These are phyloP conservation scores for Coleophora deauratella DNA, from an alignment of 2,888 invertebrate species.

Conservation along the genomic window DNA sequence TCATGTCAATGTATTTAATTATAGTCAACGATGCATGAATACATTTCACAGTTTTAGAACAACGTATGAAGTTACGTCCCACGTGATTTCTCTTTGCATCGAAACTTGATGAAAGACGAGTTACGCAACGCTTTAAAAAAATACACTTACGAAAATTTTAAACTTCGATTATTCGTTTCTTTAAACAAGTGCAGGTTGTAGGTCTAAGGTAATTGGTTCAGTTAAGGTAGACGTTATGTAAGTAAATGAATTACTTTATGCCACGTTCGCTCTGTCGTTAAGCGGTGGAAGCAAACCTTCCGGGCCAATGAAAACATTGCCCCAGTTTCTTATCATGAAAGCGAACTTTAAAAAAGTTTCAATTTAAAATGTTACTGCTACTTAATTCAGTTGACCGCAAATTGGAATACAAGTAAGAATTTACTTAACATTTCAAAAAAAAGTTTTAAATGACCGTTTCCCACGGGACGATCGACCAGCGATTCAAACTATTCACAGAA, in stretches of 20 bases:
- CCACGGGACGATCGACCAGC: constrained; percentile 28
- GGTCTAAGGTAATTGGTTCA: constrained; percentile 39
- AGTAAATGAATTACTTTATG: constrained; percentile 29
- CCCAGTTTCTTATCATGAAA: not conserved
- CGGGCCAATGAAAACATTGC: constrained; percentile 10
- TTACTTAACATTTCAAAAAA: constrained; percentile 43
- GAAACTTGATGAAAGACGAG: constrained; percentile 19
- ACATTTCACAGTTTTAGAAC: constrained; percentile 24
- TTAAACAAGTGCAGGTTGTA: constrained; percentile 42
- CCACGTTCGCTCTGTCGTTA: constrained; percentile 24
- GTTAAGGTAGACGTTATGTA: constrained; percentile 42
- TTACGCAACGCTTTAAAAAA: constrained; percentile 46
- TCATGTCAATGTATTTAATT: constrained; percentile 40
- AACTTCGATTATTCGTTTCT: constrained; percentile 37
- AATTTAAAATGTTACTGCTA: constrained; percentile 29
- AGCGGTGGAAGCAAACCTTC: constrained; percentile 28
- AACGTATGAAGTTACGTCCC: constrained; percentile 2
- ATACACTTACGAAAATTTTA: constrained; percentile 35
- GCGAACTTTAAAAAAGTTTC: constrained; percentile 20
- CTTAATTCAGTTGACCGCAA: constrained; percentile 39
- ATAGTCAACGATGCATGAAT: constrained; percentile 25
- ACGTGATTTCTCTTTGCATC: constrained; percentile 1
- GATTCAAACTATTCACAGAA: constrained; percentile 36
- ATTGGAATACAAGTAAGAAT: constrained; percentile 25
- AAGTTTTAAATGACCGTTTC: constrained; percentile 26